Conservation (phyloP, 2,888 invertebrate species). For the Phoronis australis region DNA sequence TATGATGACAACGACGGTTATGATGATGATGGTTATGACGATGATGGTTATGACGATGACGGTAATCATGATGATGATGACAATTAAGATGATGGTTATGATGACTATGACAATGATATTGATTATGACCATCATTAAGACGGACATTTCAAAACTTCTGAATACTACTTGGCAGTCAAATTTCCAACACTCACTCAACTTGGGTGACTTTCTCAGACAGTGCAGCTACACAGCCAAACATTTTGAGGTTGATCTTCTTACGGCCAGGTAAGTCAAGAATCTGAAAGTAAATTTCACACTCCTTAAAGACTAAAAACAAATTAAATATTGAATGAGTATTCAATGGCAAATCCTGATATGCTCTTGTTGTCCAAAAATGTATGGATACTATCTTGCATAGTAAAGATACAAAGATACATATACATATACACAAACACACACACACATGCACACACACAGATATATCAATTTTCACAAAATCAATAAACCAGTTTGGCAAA, state of each 20-base stretch:
- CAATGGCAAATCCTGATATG: background rate
- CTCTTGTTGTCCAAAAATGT: too few species aligned
- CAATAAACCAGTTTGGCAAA: too few species aligned
- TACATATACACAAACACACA: too few species aligned
- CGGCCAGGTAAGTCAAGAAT: constrained; percentile 48
- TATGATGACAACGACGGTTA: too few species aligned
- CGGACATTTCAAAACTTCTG: background rate
- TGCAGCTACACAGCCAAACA: constrained; percentile 47
- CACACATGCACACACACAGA: background rate
- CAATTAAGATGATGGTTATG: too few species aligned
- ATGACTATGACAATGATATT: background rate
- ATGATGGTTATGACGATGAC: too few species aligned
- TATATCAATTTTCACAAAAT: background rate
- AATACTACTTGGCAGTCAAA: background rate
- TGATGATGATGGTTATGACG: too few species aligned
- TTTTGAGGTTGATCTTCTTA: constrained; percentile 40
- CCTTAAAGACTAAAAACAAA: background rate
- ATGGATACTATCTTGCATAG: too few species aligned
- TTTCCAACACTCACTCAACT: constrained; percentile 44
- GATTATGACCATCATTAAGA: background rate
- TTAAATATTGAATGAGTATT: background rate
- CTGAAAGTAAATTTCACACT: too few species aligned
- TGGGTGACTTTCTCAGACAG: constrained; percentile 50
- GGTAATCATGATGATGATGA: too few species aligned
- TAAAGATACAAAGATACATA: too few species aligned